Evolutionary conservation across 2,888 invertebrate species (phyloP), one percentile per base, ranked within the genome.

Genomic region (Coenonympha glycerion): DNA sequence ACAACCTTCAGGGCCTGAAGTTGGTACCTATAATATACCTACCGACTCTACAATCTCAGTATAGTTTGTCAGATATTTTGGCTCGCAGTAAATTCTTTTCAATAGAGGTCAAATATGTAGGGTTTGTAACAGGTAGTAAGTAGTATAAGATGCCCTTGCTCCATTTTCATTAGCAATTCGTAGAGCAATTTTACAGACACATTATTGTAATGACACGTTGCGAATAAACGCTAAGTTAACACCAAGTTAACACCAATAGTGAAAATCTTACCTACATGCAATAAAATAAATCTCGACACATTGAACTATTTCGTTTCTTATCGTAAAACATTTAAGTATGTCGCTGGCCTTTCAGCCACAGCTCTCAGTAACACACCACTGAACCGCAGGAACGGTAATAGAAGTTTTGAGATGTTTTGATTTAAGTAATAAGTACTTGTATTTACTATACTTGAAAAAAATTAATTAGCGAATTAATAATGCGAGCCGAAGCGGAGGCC

Each of bases 381-480:
- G 34, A 22, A 6, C 22, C 22, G 11, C 16, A 13, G 16, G 24
- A 0, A 3, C 13, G 13, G 21, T 16, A 34, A 9, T 11, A 13
- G n/a, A 16, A 16, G 8, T 24, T 11, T 6, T 18, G 15, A 28
- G 4, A 18, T 28, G 3, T 33, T 16, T 33, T 24, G 13, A 24
- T 24, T 22, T 21, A 37, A 34, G 5, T 6, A 24, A 8, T 36
- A 11, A 19, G n/a, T 44, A 15, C 16, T 15, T 1, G 2, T 33
- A 9, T 41, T 39, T 31, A n/a, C n/a, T n/a, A n/a, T n/a, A n/a
- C 33, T 18, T 37, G 16, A 16, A 24, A 6, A n/a, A 26, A 47
- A 45, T 54, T 36, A 47, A 49, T 52, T 40, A 28, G 33, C 47
- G 21, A 44, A 47, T n/a, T 44, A 42, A n/a, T n/a, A n/a, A n/a